A percentile compares a stretch with the other conserved stretches of the same genome.
Evolutionary conservation across 64 coral and sea anemone species (phyloP).

Genomic region (Catalaphyllia jardinei): DNA sequence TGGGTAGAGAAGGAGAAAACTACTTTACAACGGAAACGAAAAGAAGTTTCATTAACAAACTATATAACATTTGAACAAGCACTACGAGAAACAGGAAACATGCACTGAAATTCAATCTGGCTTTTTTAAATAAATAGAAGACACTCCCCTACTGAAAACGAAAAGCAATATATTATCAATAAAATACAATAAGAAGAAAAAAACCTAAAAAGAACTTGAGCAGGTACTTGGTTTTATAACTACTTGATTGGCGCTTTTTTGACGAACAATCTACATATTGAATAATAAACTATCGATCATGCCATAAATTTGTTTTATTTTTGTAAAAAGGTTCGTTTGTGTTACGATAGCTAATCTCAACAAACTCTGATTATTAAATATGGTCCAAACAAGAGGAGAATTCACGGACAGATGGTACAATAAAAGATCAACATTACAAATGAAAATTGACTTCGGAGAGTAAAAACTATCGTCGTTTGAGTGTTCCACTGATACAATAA

Average conservation of each 20-base stretch:
- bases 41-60: neutral
- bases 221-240: neutral
- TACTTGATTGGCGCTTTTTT: neutral
- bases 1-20: neutral
- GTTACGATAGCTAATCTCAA: neutral
- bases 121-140: neutral
- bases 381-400: neutral
- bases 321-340: conserved; percentile 2
- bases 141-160: neutral
- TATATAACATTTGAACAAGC: neutral
- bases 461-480: neutral
- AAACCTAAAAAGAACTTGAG: neutral
- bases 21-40: neutral
- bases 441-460: neutral
- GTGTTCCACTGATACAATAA: neutral
- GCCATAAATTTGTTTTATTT: neutral
- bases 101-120: neutral
- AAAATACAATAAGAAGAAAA: neutral
- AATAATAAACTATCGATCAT: neutral
- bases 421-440: neutral
- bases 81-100: neutral
- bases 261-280: neutral
- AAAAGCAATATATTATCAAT: neutral
- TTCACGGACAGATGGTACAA: neutral
- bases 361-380: neutral